Base-by-base conservation (phyloP, 2,797 vertebrate species). In the Neomorphus geoffroyi region DNA sequence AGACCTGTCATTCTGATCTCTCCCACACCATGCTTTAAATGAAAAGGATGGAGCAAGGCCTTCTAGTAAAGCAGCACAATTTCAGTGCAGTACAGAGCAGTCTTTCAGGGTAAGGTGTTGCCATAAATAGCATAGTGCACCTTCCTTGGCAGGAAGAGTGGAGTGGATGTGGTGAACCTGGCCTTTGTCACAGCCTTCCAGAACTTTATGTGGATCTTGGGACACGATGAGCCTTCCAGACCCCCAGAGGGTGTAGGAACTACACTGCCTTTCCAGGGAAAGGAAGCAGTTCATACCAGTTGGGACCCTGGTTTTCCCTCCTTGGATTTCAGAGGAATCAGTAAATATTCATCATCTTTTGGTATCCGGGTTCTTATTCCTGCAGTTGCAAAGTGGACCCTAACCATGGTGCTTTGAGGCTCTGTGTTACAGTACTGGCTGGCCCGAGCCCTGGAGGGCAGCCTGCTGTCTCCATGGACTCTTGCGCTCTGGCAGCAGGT, bases 1-100 rank as follows among this genome's bases (percentile, higher is more conserved):
- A 94, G 95, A 92, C 72, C 90, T 94, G 96, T 96, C 96, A 87
- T 62, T 78, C 80, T 90, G 86, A 73, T 95, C 94, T 93, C 92
- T 85, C 94, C 94, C 86, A 85, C 92, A 80, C 61, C 28, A 12
- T 64, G 67, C 78, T 95, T 95, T 85, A 96, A 94, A 94, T 94
- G 88, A 88, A 85, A 46, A 87, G 83, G 78, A 64, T 88, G 78
- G 83, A 91, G 65, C 6, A 32, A 94, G 93, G 89, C 88, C 86
- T 92, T 80, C 91, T 82, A 80, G 78, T 78, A 62, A 80, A 87
- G 80, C 83, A 86, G 88, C 88, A 70, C 53, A 39, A 51, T 92
- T 94, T 70, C 88, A 74, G 60, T 2, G 2, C 27, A 10, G 58
- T 35, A 24, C 73, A 46, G 83, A 80, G 48, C 22, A 45, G 71